phyloP scores from a whole-genome alignment of 2,888 invertebrate species.

The Phyllotreta striolata region DNA sequence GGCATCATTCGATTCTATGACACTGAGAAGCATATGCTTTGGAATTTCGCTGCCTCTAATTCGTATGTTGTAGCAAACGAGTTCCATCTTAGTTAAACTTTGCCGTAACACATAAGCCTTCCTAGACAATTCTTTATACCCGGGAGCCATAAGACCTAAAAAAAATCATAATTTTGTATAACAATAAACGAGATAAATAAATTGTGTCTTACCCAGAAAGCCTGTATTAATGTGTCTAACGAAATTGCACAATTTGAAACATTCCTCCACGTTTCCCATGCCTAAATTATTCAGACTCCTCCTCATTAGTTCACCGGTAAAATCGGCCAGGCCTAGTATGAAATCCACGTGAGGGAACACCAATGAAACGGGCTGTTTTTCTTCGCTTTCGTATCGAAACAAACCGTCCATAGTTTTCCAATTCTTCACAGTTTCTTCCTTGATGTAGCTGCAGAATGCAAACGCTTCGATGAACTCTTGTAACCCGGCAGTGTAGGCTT shows the following conservation, averaged over 20 bases:
- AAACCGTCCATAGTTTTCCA: conserved; percentile 59
- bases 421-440: conserved; percentile 67
- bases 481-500: conserved; percentile 72
- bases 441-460: conserved; percentile 77
- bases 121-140: conserved; percentile 71
- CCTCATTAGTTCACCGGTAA: conserved; percentile 92
- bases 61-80: conserved; percentile 58
- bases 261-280: conserved; percentile 75
- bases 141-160: conserved; percentile 60
- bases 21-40: conserved; percentile 70
- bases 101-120: conserved; percentile 77
- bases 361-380: conserved; percentile 44
- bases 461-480: conserved; percentile 90
- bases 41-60: conserved; percentile 73
- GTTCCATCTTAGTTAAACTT: conserved; percentile 84
- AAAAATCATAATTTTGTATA: conserved; percentile 36
- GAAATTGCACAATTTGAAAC: conserved; percentile 74
- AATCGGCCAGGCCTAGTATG: conserved; percentile 83
- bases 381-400: conserved; percentile 49
- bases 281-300: conserved; percentile 84
- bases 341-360: conserved; percentile 65
- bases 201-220: conserved; percentile 63
- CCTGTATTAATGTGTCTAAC: conserved; percentile 74
- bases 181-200: neutral
- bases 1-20: conserved; percentile 57